Evolutionary conservation across 1,140 invertebrate genomes (phyloP), one percentile per base, ranked within the genome.

Genomic region (Hypsibius dujardini): DNA sequence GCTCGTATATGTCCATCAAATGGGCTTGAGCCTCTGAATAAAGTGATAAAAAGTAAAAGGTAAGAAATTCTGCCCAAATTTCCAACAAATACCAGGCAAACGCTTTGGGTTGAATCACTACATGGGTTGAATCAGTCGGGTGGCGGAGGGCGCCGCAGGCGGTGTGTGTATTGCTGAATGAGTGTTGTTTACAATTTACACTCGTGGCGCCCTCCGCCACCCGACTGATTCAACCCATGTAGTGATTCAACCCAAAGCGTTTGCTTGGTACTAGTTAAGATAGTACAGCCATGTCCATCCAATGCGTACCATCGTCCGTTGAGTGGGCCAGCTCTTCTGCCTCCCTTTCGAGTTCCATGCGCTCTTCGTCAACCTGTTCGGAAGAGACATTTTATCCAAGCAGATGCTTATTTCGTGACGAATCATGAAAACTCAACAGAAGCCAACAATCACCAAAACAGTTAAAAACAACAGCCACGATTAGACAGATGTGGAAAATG

Each of bases 1-100:
- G 86, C 75, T 98, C 95, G 78, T 98, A 98, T 40, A 99, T 86
- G 80, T 98, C 95, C 86, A 98, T 88, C 60, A 99, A 81, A 79
- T 96, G 89, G 76, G 98, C 94, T 82, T 98, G 89, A 60, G 88
- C 85, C 76, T 91, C 88, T 88, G 28, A 28, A 78, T 28, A 80
- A 78, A 71, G 72, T 74, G 47, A 45, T 73, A 70, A 73, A 72
- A 56, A 59, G 47, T 50, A 59, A 70, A 46, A 70, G 2, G 62
- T 70, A 2, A 3, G 15, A 7, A 74, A 60, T 60, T 40, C 47
- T 47, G 47, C 7, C 71, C 12, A 72, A 28, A 47, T 46, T 2
- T 62, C 70, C 50, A 71, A 62, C 45, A 46, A 72, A 7, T 67
- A 45, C 14, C 7, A 70, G 2, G 40, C n/a, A n/a, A 14, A 73